These are phyloP conservation scores for Rhabdophis nuchalis DNA, from an alignment of 2,797 vertebrate species.

Conservation along the genomic window DNA sequence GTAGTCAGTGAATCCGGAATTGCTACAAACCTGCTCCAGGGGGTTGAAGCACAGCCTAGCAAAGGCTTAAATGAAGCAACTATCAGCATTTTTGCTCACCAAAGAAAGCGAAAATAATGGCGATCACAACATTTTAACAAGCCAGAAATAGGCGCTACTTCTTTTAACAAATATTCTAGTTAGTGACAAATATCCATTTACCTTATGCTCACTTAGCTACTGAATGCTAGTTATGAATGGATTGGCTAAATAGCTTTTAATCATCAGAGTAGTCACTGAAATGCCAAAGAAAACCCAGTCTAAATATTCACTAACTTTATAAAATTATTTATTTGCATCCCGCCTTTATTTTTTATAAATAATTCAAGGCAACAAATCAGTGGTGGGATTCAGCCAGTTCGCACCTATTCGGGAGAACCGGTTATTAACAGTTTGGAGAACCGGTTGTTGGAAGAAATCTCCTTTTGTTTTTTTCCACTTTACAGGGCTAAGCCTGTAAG, in stretches of 20 bases:
- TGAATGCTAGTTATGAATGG: neutral
- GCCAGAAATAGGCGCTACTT: neutral
- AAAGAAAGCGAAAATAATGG: neutral
- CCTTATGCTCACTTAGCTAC: neutral
- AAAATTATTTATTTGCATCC: neutral
- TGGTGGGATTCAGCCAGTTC: no score
- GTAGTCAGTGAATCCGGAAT: neutral
- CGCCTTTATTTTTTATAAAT: neutral
- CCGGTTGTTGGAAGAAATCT: no score
- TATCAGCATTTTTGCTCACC: neutral
- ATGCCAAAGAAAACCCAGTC: neutral
- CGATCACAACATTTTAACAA: neutral
- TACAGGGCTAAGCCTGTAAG: no score
- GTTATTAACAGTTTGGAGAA: no score
- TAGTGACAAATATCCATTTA: neutral
- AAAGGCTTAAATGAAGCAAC: neutral
- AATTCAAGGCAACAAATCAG: neutral
- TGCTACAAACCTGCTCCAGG: neutral
- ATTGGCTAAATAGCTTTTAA: neutral
- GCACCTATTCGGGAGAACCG: no score
- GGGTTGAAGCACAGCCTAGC: neutral
- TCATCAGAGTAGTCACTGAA: neutral
- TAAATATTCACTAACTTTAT: neutral
- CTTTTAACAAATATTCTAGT: neutral
- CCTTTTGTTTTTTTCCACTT: no score